Evolutionary conservation across 2,113 vertebrate species (phyloP), one percentile per base, ranked within the genome.

Genomic region (Odocoileus virginianus): DNA sequence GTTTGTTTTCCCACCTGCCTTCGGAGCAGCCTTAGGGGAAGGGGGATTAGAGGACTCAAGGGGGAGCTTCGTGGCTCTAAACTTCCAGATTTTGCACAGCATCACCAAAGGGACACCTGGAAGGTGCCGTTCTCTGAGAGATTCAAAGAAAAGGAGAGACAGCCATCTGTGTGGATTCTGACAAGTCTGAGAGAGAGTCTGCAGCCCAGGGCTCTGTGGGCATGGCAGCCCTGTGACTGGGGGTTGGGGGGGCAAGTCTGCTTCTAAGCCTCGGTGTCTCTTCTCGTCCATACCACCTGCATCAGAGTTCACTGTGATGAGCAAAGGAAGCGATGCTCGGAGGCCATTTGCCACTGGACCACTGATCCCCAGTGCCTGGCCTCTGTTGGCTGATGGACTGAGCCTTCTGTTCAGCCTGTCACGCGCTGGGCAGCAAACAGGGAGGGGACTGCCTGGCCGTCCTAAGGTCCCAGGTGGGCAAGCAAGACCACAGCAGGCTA

Each of bases 141-240:
- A 7, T 58, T 81, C 57, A 86, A 52, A 85, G 47, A 27, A 58
- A 76, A 86, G 33, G 43, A 76, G 54, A 47, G 23, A 16, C 7
- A n/a, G 43, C 5, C 15, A 67, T 36, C n/a, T 45, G 47, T 6
- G 14, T 23, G 50, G 52, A 43, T n/a, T 54, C 21, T 25, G 12
- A 40, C 52, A 79, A 54, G 36, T 15, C 16, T 40, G n/a, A 40
- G 52, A 43, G 2, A 43, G 64, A 19, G 57, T 60, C 67, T 76
- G 33, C 11, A 60, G 84, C 21, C 64, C 14, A 23, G 50, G 61
- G 43, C 36, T 47, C 55, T 33, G 28, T 4, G 15, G 54, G 81
- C 11, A 6, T 2, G 61, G 43, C 33, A 54, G 60, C 33, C 55
- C 13, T 1, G 2, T 4, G 17, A 33, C 16, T 16, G 0, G 2